phyloP scores from a whole-genome alignment of 2,113 vertebrate genomes.

The Dicentrarchus labrax region DNA sequence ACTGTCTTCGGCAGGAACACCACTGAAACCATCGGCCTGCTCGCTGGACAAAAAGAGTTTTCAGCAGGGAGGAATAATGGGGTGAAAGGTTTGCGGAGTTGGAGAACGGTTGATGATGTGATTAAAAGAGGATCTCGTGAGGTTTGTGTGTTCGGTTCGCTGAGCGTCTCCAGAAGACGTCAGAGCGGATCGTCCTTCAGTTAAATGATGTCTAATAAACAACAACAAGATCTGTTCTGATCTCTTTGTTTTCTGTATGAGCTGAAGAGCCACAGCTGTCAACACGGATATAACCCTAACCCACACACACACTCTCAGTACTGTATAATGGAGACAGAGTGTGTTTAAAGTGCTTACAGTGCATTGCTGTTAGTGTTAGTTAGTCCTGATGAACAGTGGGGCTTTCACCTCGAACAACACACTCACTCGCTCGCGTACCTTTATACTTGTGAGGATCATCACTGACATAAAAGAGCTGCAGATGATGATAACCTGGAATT shows the following conservation, averaged over 20 bases:
- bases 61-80: neutral
- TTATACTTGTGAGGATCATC: neutral
- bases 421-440: neutral
- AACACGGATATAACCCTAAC: slow-evolving; percentile 5
- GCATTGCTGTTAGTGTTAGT: slow-evolving; percentile 9
- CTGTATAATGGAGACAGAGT: neutral
- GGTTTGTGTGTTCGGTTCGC: neutral
- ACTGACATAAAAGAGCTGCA: too few relatives aligned
- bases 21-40: neutral
- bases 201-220: neutral
- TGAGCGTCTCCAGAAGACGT: neutral
- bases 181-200: neutral
- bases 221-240: slow-evolving; percentile 8
- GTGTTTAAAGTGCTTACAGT: slow-evolving; percentile 39
- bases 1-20: slow-evolving; percentile 12
- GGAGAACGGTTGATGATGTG: neutral
- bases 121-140: neutral
- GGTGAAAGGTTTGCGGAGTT: neutral
- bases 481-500: too few relatives aligned
- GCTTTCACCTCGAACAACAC: neutral
- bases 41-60: neutral
- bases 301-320: neutral
- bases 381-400: slow-evolving; percentile 17
- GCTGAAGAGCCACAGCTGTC: slow-evolving; percentile 23
- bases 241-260: neutral